Percentiles rank a stretch among this genome's conserved stretches.
Evolutionary conservation across 2,113 vertebrate species (phyloP).

Genomic region (Siphamia tubifer): DNA sequence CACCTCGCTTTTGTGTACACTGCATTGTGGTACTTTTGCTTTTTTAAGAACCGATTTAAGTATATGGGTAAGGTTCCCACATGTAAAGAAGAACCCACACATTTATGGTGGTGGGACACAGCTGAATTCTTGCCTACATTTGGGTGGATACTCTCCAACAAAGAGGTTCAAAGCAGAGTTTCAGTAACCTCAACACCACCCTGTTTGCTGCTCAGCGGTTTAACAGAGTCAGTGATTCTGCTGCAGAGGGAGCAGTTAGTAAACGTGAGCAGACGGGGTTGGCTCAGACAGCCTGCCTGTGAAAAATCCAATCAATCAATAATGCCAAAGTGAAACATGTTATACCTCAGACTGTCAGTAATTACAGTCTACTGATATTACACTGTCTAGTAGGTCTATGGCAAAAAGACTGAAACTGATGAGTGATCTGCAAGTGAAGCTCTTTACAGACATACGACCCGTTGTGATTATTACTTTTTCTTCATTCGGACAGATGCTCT

Average conservation of each 20-base stretch:
- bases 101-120: not conserved
- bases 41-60: not conserved
- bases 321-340: not conserved
- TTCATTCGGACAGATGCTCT: no score
- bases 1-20: not conserved
- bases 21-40: not conserved
- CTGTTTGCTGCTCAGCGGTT: not conserved
- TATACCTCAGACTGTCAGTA: not conserved
- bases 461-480: no score
- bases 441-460: no score
- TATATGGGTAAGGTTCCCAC: not conserved
- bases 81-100: no score
- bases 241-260: not conserved
- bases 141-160: not conserved
- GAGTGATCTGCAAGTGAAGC: no score
- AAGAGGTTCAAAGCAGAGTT: not conserved
- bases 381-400: not conserved
- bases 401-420: no score
- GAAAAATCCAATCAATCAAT: slow-evolving; percentile 1
- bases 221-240: not conserved
- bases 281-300: not conserved
- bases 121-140: not conserved
- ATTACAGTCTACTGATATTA: not conserved
- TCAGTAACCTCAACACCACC: not conserved
- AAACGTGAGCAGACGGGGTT: no score